phyloP scores from a whole-genome alignment of 2,113 vertebrate genomes.

The Vulpes lagopus region DNA sequence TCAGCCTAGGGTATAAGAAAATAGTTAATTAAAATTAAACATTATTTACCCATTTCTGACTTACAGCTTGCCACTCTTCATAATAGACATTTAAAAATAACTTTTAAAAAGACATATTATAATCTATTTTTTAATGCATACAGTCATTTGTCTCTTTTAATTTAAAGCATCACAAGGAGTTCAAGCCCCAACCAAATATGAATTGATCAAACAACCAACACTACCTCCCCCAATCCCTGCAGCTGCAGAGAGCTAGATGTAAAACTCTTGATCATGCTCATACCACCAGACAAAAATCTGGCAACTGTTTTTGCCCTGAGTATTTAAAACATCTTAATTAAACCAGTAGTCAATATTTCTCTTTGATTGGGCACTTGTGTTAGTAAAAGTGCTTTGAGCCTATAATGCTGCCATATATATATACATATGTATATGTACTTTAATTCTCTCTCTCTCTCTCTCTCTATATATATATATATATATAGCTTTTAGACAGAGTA shows the following conservation, averaged over 20 bases:
- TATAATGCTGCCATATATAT: not conserved
- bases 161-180: conserved; percentile 42
- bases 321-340: conserved; percentile 35
- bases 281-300: not conserved
- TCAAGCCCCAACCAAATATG: not conserved
- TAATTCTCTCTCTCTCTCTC: not conserved
- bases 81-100: conserved; percentile 1
- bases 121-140: not conserved
- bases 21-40: conserved; percentile 68
- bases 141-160: not conserved
- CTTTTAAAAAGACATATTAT: not conserved
- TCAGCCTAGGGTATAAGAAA: conserved; percentile 92
- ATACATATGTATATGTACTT: not conserved
- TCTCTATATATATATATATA: no score
- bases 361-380: not conserved
- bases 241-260: not conserved
- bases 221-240: not conserved
- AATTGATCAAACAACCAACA: not conserved
- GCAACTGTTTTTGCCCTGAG: not conserved
- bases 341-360: not conserved
- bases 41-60: not conserved
- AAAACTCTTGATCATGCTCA: not conserved
- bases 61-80: not conserved
- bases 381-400: not conserved
- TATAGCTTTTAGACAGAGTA: no score